Percentiles rank a stretch among this genome's conserved stretches.
These are phyloP conservation scores for Scaptomyza cyrtandrae DNA, from an alignment of 2,888 invertebrate genomes.

Conservation along the genomic window DNA sequence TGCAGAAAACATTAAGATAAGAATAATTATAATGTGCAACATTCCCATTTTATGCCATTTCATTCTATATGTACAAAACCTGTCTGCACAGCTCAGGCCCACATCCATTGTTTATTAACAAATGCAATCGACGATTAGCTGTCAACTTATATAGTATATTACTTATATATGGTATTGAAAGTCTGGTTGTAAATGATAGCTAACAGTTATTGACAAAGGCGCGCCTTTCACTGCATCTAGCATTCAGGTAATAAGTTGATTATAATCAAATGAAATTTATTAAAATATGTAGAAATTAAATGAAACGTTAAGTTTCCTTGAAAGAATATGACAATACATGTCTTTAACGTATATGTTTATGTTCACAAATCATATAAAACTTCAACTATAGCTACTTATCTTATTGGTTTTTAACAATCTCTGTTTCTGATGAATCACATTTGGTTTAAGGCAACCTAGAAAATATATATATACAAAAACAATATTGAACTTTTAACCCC, in stretches of 20 bases:
- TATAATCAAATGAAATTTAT: too few relatives aligned
- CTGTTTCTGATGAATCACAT: not conserved
- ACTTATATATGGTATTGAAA: too few relatives aligned
- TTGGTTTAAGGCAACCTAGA: not conserved
- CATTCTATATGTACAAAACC: slow-evolving; percentile 5
- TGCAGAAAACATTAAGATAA: too few relatives aligned
- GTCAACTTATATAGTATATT: not conserved
- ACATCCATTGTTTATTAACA: not conserved
- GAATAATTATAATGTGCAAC: not conserved
- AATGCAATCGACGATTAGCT: slow-evolving; percentile 13
- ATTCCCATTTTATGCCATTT: too few relatives aligned
- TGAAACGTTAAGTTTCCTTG: too few relatives aligned
- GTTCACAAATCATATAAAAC: too few relatives aligned
- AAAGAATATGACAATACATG: too few relatives aligned
- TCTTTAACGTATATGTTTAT: too few relatives aligned
- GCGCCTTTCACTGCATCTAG: not conserved
- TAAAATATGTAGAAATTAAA: too few relatives aligned
- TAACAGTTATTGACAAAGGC: not conserved
- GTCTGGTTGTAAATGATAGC: not conserved
- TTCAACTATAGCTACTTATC: not conserved
- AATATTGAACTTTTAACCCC: slow-evolving; percentile 16
- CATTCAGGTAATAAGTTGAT: not conserved
- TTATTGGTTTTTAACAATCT: not conserved
- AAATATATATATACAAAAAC: not conserved
- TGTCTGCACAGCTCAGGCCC: not conserved